phyloP scores from a whole-genome alignment of 1,140 invertebrate species.

The Brachionus paranguensis region DNA sequence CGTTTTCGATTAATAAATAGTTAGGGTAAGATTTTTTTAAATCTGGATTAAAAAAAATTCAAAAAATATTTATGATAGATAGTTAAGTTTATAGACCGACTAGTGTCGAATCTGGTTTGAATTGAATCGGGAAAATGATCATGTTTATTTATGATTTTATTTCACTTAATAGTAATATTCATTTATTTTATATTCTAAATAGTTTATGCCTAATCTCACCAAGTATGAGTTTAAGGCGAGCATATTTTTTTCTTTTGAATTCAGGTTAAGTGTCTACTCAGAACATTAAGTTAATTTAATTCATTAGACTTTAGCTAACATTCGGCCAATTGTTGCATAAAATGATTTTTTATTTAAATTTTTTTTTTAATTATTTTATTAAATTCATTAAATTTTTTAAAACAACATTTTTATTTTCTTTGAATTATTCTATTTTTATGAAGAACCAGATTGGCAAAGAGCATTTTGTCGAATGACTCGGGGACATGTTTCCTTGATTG shows the following conservation, averaged over 20 bases:
- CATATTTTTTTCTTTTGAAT: not conserved
- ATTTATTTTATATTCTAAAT: not conserved
- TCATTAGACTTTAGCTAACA: not conserved
- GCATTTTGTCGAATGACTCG: not conserved
- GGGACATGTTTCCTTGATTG: not conserved
- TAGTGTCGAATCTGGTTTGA: not conserved
- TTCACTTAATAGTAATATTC: not conserved
- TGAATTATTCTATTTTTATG: not conserved
- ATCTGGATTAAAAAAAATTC: conserved; percentile 1
- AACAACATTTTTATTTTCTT: not conserved
- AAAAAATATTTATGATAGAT: not conserved
- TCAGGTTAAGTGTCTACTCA: not conserved
- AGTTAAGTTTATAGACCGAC: not conserved
- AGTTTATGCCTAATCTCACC: not conserved
- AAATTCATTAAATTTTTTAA: not conserved
- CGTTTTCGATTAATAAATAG: not conserved
- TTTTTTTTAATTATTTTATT: not conserved
- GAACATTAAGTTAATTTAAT: not conserved
- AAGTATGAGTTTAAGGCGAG: not conserved
- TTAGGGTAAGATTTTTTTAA: not conserved
- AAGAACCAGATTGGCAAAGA: not conserved
- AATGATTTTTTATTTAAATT: not conserved
- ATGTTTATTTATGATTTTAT: conserved; percentile 11
- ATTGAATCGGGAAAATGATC: conserved; percentile 14
- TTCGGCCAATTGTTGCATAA: not conserved